Evolutionary conservation across 1,140 invertebrate genomes (phyloP).

Genomic region (Diorhabda elongata): DNA sequence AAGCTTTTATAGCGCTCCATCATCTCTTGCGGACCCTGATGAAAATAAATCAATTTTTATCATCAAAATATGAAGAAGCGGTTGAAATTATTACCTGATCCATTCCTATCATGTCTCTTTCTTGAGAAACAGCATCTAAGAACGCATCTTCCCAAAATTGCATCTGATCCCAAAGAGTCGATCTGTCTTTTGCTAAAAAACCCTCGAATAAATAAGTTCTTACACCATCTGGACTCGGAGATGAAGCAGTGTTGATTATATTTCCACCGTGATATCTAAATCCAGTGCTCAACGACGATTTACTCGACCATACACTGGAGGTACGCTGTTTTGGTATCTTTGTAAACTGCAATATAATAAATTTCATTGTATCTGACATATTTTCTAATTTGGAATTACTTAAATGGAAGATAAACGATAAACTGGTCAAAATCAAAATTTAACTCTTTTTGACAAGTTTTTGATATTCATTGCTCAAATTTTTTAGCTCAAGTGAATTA

Average conservation of each 20-base stretch:
- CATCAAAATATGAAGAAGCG: neutral
- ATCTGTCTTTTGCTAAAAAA: slow-evolving; percentile 61
- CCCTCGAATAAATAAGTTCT: slow-evolving; percentile 92
- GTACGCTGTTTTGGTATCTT: slow-evolving; percentile 69
- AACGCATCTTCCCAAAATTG: slow-evolving; percentile 99
- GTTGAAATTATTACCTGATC: slow-evolving; percentile 64
- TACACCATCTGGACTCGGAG: slow-evolving; percentile 79
- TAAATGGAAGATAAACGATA: too few relatives aligned
- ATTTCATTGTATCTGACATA: too few relatives aligned
- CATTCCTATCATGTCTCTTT: slow-evolving; percentile 99
- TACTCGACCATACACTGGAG: slow-evolving; percentile 89
- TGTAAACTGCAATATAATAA: slow-evolving; percentile 52
- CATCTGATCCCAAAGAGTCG: slow-evolving; percentile 97
- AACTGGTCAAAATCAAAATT: too few relatives aligned
- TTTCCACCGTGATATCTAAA: slow-evolving; percentile 86
- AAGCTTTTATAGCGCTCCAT: slow-evolving; percentile 96
- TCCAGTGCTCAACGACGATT: slow-evolving; percentile 83
- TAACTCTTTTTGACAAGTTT: too few relatives aligned
- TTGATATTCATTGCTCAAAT: too few relatives aligned
- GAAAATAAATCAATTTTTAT: slow-evolving; percentile 2
- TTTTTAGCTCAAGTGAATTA: too few relatives aligned
- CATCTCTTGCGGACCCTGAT: slow-evolving; percentile 89
- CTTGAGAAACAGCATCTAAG: slow-evolving; percentile 96
- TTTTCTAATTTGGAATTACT: too few relatives aligned
- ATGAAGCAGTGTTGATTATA: slow-evolving; percentile 74